A percentile compares a stretch with the other conserved stretches of the same genome.
These are phyloP conservation scores for Macheiramphus alcinus DNA, from an alignment of 2,113 vertebrate genomes.

Conservation along the genomic window DNA sequence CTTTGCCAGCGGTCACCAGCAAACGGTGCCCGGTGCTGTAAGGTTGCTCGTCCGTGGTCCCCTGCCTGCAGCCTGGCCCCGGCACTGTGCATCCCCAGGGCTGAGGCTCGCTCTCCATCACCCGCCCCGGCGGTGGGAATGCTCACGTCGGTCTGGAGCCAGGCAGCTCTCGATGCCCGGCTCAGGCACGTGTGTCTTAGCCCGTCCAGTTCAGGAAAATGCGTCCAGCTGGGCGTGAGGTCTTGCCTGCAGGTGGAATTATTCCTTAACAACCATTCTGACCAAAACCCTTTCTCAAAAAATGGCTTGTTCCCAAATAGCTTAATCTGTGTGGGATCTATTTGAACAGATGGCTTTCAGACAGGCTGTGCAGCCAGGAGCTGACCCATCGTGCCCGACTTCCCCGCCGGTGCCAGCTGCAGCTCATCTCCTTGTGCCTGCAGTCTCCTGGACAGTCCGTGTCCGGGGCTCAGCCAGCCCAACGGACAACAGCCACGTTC, in stretches of 20 bases:
- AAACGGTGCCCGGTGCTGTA: rapidly evolving
- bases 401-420: rapidly evolving
- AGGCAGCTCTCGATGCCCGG: rapidly evolving
- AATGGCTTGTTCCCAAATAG: background rate
- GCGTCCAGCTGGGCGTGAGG: rapidly evolving
- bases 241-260: background rate
- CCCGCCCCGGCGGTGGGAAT: background rate
- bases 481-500: rapidly evolving
- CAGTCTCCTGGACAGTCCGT: background rate
- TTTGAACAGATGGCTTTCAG: background rate
- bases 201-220: rapidly evolving
- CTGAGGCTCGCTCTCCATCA: background rate
- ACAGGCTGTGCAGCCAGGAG: background rate
- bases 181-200: background rate
- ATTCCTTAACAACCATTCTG: background rate
- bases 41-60: background rate
- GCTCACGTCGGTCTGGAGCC: background rate
- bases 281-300: background rate
- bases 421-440: background rate
- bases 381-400: rapidly evolving
- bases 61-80: too few species aligned
- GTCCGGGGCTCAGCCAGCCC: background rate
- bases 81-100: background rate
- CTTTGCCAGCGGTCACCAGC: background rate
- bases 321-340: background rate